Conservation (phyloP, 2,888 invertebrate species). For the Mythimna albipuncta region DNA sequence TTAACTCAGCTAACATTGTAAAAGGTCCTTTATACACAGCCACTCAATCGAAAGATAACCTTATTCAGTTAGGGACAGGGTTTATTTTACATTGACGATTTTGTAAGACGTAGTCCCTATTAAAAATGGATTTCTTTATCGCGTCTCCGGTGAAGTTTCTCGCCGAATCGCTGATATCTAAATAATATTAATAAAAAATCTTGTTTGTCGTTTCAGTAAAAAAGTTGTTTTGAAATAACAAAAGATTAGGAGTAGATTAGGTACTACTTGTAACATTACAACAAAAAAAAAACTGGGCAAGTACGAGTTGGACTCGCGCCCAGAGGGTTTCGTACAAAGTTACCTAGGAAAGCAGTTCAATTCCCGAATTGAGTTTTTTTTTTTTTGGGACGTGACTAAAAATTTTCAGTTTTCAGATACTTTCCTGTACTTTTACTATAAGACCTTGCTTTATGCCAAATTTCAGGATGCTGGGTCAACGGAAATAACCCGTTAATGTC, state of each 20-base stretch:
- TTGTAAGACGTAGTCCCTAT: slow-evolving; percentile 22
- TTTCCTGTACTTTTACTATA: too few relatives aligned
- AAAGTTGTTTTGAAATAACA: slow-evolving; percentile 41
- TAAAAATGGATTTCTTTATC: slow-evolving; percentile 61
- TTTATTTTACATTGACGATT: slow-evolving; percentile 27
- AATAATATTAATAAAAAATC: slow-evolving; percentile 61
- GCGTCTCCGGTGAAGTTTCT: slow-evolving; percentile 42
- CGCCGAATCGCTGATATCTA: slow-evolving; percentile 48
- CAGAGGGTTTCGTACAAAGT: too few relatives aligned
- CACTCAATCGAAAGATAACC: slow-evolving; percentile 22
- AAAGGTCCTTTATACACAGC: neutral
- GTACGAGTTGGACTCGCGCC: too few relatives aligned
- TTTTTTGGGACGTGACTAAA: too few relatives aligned
- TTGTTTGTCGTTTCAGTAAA: slow-evolving; percentile 47
- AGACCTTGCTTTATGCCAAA: too few relatives aligned
- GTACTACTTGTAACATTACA: neutral
- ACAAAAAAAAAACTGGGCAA: too few relatives aligned
- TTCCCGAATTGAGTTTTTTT: too few relatives aligned
- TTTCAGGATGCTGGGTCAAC: too few relatives aligned
- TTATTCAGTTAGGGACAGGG: slow-evolving; percentile 13
- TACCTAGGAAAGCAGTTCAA: too few relatives aligned
- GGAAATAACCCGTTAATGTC: too few relatives aligned
- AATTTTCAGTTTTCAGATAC: too few relatives aligned
- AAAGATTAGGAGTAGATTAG: slow-evolving; percentile 12
- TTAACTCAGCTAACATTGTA: slow-evolving; percentile 23